These are phyloP conservation scores for Phymatocera aterrima DNA, from an alignment of 2,888 invertebrate genomes.

Conservation along the genomic window DNA sequence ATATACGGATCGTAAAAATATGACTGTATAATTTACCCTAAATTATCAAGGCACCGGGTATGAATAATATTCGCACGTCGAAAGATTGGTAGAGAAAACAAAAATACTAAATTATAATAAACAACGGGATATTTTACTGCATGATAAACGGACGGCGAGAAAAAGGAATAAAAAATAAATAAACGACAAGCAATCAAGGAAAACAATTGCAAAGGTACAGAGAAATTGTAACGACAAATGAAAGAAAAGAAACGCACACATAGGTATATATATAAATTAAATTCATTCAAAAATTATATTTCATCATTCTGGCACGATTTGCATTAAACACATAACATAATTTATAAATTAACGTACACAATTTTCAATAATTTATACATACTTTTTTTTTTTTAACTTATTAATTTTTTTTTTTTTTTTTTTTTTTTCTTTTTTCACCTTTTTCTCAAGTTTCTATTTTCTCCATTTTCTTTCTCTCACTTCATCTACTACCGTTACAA, in stretches of 20 bases:
- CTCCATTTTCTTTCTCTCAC: slow-evolving; percentile 21
- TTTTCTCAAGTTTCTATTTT: neutral
- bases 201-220: slow-evolving; percentile 43
- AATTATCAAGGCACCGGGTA: slow-evolving; percentile 32
- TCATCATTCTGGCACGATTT: slow-evolving; percentile 73
- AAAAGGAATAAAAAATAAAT: too few relatives aligned
- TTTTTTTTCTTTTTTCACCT: neutral
- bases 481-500: slow-evolving; percentile 43
- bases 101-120: neutral
- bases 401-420: slow-evolving; percentile 4
- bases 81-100: neutral
- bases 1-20: neutral
- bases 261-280: too few relatives aligned
- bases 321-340: slow-evolving; percentile 72
- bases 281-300: slow-evolving; percentile 74
- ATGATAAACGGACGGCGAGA: too few relatives aligned
- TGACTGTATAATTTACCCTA: too few relatives aligned
- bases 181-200: neutral
- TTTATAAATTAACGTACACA: slow-evolving; percentile 74
- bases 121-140: too few relatives aligned
- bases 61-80: neutral
- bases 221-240: slow-evolving; percentile 28
- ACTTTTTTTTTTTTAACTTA: too few relatives aligned
- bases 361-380: slow-evolving; percentile 65
- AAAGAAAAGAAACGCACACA: neutral